Percentiles rank a stretch among this genome's conserved stretches.
Conservation (phyloP, 2,797 vertebrate genomes). For the Dromococcyx pavoninus region DNA sequence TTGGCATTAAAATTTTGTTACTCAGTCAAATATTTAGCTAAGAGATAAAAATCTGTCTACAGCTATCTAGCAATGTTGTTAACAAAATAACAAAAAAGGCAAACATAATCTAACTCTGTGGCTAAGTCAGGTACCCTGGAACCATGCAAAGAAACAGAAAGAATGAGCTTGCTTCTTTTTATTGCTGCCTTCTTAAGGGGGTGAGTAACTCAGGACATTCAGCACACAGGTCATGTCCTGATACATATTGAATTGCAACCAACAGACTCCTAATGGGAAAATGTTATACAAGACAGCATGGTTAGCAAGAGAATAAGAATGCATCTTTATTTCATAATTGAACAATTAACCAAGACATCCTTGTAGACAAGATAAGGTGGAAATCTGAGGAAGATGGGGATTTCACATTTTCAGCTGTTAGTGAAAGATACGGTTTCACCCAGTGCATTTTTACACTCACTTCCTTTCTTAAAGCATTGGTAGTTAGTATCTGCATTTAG, state of each 20-base stretch:
- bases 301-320: neutral
- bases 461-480: neutral
- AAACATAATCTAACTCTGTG: neutral
- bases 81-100: neutral
- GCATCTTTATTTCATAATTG: neutral
- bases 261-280: neutral
- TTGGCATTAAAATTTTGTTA: constrained; percentile 73
- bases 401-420: neutral
- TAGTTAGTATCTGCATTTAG: neutral
- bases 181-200: neutral
- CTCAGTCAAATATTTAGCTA: constrained; percentile 44
- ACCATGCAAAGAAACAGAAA: neutral
- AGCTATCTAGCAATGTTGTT: neutral
- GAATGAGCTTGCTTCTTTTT: neutral
- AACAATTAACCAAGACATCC: neutral
- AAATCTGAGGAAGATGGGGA: neutral
- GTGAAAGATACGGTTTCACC: neutral
- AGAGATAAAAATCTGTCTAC: neutral
- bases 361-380: neutral
- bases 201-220: neutral
- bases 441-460: neutral
- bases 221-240: neutral
- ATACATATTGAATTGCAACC: neutral
- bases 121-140: neutral
- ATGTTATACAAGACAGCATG: neutral